Evolutionary conservation across 2,113 vertebrate species (phyloP).

Genomic region (Fregetta grallaria): DNA sequence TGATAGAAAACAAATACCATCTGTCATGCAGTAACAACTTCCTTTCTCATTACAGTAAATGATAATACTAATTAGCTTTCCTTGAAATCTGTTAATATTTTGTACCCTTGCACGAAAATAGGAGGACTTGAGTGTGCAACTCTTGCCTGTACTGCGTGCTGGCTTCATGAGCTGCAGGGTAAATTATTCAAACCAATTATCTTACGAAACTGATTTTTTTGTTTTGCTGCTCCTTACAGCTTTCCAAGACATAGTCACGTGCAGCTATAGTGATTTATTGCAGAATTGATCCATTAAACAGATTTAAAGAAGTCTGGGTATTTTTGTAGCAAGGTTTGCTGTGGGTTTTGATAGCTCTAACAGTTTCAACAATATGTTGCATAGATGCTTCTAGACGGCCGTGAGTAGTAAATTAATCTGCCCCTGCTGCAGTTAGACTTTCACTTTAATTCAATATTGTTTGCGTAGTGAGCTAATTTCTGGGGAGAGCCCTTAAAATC

Average conservation of each 20-base stretch:
- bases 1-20: slow-evolving; percentile 71
- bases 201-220: neutral
- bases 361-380: neutral
- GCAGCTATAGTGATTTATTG: neutral
- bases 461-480: neutral
- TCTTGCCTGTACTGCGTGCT: neutral
- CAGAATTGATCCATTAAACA: neutral
- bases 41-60: slow-evolving; percentile 67
- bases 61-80: slow-evolving; percentile 64
- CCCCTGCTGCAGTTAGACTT: neutral
- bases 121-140: neutral
- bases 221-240: neutral
- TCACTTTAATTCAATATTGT: neutral
- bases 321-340: neutral
- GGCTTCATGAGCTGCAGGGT: neutral
- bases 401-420: neutral
- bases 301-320: neutral
- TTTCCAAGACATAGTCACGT: neutral
- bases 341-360: neutral
- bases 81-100: slow-evolving; percentile 62
- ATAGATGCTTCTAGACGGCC: neutral
- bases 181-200: neutral
- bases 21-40: slow-evolving; percentile 62
- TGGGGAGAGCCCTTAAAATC: neutral
- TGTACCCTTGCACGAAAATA: slow-evolving; percentile 13